These are phyloP conservation scores for Geopemphigus sp. DNA, from an alignment of 1,140 invertebrate species.

Conservation along the genomic window DNA sequence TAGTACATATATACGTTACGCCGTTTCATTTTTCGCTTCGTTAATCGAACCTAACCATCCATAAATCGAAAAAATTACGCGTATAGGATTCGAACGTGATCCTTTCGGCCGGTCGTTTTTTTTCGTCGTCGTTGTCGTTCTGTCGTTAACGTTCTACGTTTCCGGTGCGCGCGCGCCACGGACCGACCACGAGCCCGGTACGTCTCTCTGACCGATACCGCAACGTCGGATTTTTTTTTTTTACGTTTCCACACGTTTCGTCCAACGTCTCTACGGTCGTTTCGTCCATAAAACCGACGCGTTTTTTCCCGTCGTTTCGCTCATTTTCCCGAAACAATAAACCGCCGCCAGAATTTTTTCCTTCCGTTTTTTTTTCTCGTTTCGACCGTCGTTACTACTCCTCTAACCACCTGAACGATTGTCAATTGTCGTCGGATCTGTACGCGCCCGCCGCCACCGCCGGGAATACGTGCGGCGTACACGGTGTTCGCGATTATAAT, in stretches of 20 bases:
- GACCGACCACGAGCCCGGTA: too few species aligned
- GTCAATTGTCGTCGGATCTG: background rate
- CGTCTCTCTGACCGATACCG: slow-evolving; percentile 18
- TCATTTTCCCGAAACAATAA: slow-evolving; percentile 18
- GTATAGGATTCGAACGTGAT: slow-evolving; percentile 41
- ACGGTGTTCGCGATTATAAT: slow-evolving; percentile 8
- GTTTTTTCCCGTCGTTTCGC: background rate
- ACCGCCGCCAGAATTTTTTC: background rate
- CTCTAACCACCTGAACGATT: too few species aligned
- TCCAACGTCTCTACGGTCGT: too few species aligned
- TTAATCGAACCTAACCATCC: too few species aligned
- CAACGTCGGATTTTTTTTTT: too few species aligned
- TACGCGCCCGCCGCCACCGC: background rate
- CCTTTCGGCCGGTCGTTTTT: background rate
- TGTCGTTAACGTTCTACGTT: slow-evolving; percentile 23
- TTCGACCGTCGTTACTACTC: too few species aligned
- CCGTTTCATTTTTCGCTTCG: background rate
- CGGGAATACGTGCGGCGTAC: background rate
- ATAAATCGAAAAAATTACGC: slow-evolving; percentile 34
- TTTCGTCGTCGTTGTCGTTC: background rate
- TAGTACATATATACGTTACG: background rate
- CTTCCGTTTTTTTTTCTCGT: background rate
- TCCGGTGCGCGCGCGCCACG: slow-evolving; percentile 28
- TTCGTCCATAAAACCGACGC: too few species aligned
- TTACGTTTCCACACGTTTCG: background rate